Evolutionary conservation across 2,797 vertebrate species (phyloP), one percentile per base, ranked within the genome.

Genomic region (Falco novaeseelandiae): DNA sequence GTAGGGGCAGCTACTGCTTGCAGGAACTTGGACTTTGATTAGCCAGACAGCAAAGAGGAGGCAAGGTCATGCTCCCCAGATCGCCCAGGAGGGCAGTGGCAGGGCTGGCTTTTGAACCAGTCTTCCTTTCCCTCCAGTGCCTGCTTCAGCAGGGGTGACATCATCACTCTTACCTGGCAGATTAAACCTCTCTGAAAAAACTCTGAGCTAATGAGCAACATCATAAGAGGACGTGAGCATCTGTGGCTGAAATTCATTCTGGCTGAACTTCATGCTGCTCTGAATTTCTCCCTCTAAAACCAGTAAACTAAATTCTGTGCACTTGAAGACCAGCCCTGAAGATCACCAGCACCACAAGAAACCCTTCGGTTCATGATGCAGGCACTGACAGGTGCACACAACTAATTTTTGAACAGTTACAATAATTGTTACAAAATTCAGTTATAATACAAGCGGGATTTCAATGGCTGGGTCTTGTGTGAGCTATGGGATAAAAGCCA

Each of bases 11-110:
- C 12, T 49, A 2, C n/a, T 52, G 38, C 38, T 61, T 14, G 29
- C 29, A 13, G 69, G 52, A 74, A n/a, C 40, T 30, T 70, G 40
- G 38, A 3, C 44, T 69, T 40, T 3, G 34, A 22, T 49, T 14
- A 44, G 46, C 7, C 38, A 16, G 55, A 25, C 34, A 32, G 27
- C 36, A 36, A 18, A 22, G 42, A 15, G 66, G 34, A 46, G 46
- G 30, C 5, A 15, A 57, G 69, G 48, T 4, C 66, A 63, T 55
- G 36, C 40, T 49, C 32, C 22, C 10, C 0, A 1, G 46, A 10
- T 73, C 4, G 0, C 0, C 0, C 32, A 29, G 58, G 25, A 12
- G 38, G 30, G 78, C 40, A 22, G 25, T 1, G 17, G 63, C 58
- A 23, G 67, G n/a, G 27, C 27, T 57, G 79, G 38, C 32, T 61